Evolutionary conservation across 35 echinoderm and acorn worm genomes (phyloP).

Genomic region (Ptychodera flava): DNA sequence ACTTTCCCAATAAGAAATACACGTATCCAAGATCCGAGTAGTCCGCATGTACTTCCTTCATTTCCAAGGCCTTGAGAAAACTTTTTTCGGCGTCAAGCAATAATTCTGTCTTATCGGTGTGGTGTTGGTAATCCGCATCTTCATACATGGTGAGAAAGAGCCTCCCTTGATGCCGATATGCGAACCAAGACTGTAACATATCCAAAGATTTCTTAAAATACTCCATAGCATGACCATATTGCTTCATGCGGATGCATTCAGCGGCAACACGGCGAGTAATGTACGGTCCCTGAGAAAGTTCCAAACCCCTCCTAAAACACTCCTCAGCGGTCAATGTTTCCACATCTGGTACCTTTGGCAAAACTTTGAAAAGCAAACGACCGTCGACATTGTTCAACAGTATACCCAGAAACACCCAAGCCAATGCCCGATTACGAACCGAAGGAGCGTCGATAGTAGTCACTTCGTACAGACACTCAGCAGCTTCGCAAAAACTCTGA

Average conservation of each 20-base stretch:
- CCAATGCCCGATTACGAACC: constrained; percentile 25
- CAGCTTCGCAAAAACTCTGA: constrained; percentile 44
- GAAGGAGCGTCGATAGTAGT: constrained; percentile 31
- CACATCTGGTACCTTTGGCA: constrained; percentile 22
- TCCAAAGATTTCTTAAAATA: constrained; percentile 44
- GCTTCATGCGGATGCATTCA: constrained; percentile 31
- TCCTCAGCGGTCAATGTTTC: constrained; percentile 35
- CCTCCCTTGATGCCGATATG: constrained; percentile 53
- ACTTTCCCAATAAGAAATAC: constrained; percentile 44
- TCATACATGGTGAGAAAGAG: constrained; percentile 59
- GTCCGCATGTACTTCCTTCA: constrained; percentile 70
- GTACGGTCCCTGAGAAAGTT: constrained; percentile 35
- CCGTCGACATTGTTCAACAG: constrained; percentile 37
- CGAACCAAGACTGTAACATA: constrained; percentile 57
- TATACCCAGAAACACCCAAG: constrained; percentile 77
- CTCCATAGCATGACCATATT: constrained; percentile 46
- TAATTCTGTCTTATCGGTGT: constrained; percentile 1
- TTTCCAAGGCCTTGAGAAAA: constrained; percentile 38
- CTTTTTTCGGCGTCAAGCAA: constrained; percentile 44
- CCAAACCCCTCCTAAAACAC: constrained; percentile 55
- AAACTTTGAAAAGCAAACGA: constrained; percentile 30
- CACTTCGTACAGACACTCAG: constrained; percentile 41
- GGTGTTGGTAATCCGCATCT: neutral
- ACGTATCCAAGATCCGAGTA: constrained; percentile 74
- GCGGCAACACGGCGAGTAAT: constrained; percentile 47